Conservation (phyloP, 2,113 vertebrate species). For the Xenus cinereus region DNA sequence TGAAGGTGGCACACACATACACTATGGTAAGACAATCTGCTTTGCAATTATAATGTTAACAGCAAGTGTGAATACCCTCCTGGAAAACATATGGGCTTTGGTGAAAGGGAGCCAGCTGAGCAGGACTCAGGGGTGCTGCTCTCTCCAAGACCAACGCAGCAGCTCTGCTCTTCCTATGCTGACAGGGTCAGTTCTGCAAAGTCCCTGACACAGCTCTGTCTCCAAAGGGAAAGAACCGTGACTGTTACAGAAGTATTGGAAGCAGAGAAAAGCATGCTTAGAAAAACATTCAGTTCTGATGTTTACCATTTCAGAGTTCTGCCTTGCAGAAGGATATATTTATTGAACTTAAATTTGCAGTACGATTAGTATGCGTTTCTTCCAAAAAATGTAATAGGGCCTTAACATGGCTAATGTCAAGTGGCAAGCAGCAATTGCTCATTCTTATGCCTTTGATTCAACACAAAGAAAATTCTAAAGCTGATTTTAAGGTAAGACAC, state of each 20-base stretch:
- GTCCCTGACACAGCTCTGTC: not conserved
- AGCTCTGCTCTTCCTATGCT: not conserved
- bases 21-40: slow-evolving; percentile 85
- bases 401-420: not conserved
- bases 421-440: not conserved
- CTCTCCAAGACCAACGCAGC: not conserved
- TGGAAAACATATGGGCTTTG: not conserved
- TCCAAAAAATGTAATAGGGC: not conserved
- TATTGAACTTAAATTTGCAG: not conserved
- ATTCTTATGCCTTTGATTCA: not conserved
- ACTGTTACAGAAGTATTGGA: not conserved
- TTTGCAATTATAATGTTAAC: not conserved
- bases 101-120: not conserved
- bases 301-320: not conserved
- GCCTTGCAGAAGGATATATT: not conserved
- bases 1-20: slow-evolving; percentile 93
- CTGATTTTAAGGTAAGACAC: not conserved
- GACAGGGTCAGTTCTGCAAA: not conserved
- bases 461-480: not conserved
- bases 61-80: not conserved
- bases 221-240: not conserved
- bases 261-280: not conserved
- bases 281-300: accelerated
- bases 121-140: not conserved
- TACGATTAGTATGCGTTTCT: accelerated